Evolutionary conservation across 1,140 invertebrate species (phyloP).

Genomic region (Papilio dardanus): DNA sequence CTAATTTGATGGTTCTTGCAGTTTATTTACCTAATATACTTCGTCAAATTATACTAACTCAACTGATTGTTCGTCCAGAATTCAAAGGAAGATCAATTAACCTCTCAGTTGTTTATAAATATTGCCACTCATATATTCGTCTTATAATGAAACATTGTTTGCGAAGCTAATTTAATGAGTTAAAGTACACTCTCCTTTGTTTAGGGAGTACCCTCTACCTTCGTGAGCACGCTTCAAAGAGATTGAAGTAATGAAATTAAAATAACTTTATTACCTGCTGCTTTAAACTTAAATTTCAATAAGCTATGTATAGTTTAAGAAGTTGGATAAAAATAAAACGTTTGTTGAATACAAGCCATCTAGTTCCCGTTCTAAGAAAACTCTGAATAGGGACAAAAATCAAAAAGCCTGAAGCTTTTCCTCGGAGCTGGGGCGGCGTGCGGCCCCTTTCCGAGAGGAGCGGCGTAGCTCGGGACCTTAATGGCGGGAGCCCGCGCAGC

Average conservation of each 20-base stretch:
- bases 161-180: slow-evolving; percentile 9
- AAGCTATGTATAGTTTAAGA: not conserved
- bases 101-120: not conserved
- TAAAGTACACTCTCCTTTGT: slow-evolving; percentile 7
- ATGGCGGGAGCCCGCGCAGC: slow-evolving; percentile 74
- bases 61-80: not conserved
- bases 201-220: not conserved
- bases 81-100: not conserved
- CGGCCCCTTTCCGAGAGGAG: slow-evolving; percentile 63
- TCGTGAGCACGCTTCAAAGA: not conserved
- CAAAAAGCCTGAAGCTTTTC: slow-evolving; percentile 62
- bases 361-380: slow-evolving; percentile 12
- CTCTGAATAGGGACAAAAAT: slow-evolving; percentile 50
- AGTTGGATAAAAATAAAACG: slow-evolving; percentile 1
- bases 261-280: not conserved
- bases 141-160: slow-evolving; percentile 12
- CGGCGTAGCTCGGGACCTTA: slow-evolving; percentile 62
- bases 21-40: not conserved
- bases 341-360: not conserved
- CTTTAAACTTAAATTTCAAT: not conserved
- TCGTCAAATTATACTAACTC: not conserved
- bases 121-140: not conserved
- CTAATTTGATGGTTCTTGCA: not conserved
- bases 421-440: slow-evolving; percentile 64
- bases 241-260: slow-evolving; percentile 3